Base-by-base conservation (phyloP, 2,113 vertebrate species). In the Plotosus lineatus region DNA sequence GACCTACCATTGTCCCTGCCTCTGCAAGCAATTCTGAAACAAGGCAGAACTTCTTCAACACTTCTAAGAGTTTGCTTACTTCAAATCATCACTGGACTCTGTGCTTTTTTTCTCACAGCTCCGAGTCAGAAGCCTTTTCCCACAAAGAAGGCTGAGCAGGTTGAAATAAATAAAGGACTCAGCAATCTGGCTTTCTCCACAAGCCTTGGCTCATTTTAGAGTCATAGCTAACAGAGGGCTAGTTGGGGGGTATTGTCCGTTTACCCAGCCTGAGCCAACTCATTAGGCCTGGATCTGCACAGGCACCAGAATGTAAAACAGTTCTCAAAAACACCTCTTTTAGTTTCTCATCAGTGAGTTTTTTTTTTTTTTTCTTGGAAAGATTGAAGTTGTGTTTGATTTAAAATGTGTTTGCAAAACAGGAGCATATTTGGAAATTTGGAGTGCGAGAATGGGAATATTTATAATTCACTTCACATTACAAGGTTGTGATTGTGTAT, bases 211-310 rank as follows among this genome's bases (percentile, higher is more conserved):
- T 81, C 77, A 80, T 80, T 80, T 77, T 77, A 61, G 60, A 79
- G 83, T 80, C 48, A 33, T 55, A 40, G 72, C 79, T 75, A 23
- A 50, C 0, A 9, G 60, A 53, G 60, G 58, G 56, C 74, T 78
- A 76, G 48, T 85, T 58, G 48, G n/a, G 12, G 81, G 78, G 81
- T 68, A 58, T 77, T 80, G 81, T 80, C 50, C 73, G 48, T 48
- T 82, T 77, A 72, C 75, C 75, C 56, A 77, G 74, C n/a, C 65
- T 21, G 48, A 60, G 84, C 74, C 78, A 80, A 75, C 68, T 86
- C 75, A 83, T 83, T 86, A 86, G 73, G 23, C 3, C 46, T 44
- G 42, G 14, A 78, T 81, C 10, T 61, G 75, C 21, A 51, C 40
- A 61, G n/a, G 40, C 17, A 36, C 51, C 68, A 42, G 78, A 73